phyloP scores from a whole-genome alignment of 2,113 vertebrate genomes.

The Ibidorhyncha struthersii region DNA sequence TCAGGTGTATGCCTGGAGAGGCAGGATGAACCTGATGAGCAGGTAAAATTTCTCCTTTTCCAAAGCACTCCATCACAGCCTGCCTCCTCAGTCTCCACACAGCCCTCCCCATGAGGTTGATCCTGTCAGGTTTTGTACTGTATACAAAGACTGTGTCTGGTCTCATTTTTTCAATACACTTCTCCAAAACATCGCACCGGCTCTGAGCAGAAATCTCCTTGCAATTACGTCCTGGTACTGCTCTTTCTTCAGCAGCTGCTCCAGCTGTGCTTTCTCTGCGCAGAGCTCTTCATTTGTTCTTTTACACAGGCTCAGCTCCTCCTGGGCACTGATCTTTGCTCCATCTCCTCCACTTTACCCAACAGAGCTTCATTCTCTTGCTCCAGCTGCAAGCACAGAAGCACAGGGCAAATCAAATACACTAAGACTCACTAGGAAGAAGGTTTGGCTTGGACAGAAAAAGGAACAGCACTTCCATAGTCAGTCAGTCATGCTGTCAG shows the following conservation, averaged over 20 bases:
- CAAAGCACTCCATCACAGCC: neutral
- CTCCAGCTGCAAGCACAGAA: too few species aligned
- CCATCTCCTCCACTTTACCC: slow-evolving; percentile 54
- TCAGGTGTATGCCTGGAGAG: neutral
- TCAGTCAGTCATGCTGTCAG: too few species aligned
- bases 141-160: neutral
- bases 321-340: slow-evolving; percentile 46
- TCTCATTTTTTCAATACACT: neutral
- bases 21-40: neutral
- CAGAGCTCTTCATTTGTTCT: slow-evolving; percentile 56
- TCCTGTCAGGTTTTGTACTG: neutral
- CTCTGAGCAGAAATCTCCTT: neutral
- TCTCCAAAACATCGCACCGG: neutral
- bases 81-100: neutral
- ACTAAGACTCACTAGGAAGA: too few species aligned
- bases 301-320: slow-evolving; percentile 53
- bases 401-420: too few species aligned
- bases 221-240: neutral
- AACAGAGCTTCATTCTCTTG: neutral
- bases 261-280: slow-evolving; percentile 9
- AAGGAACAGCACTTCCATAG: too few species aligned
- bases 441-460: too few species aligned
- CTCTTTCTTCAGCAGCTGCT: neutral
- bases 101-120: neutral
- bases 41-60: neutral